phyloP scores from a whole-genome alignment of 2,797 vertebrate genomes.

The Peromyscus attwateri region DNA sequence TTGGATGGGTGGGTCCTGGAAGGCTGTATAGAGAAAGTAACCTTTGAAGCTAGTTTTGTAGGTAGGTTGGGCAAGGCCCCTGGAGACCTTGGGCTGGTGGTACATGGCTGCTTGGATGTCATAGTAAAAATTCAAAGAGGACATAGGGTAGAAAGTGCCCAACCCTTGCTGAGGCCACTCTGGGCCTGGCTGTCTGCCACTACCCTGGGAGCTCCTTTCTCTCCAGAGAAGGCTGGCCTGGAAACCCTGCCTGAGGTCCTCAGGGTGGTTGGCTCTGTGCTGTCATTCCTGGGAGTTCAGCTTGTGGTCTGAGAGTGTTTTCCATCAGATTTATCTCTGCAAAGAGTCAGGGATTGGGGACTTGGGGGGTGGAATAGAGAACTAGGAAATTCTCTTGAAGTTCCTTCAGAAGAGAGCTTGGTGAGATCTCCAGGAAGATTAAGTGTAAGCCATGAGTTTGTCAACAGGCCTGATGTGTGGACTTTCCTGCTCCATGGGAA shows the following conservation, averaged over 20 bases:
- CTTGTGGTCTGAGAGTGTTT: slow-evolving; percentile 53
- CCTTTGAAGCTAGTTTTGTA: neutral
- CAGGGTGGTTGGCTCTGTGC: slow-evolving; percentile 56
- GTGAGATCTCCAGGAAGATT: slow-evolving; percentile 11
- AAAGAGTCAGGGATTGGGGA: neutral
- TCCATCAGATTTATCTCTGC: slow-evolving; percentile 65
- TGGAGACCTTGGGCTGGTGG: neutral
- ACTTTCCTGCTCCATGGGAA: neutral
- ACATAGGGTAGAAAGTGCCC: neutral
- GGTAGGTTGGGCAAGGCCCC: neutral
- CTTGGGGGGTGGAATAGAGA: slow-evolving; percentile 9
- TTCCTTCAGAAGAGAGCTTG: slow-evolving; percentile 12
- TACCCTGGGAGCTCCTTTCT: slow-evolving; percentile 15
- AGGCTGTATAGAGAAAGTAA: neutral
- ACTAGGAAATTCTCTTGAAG: slow-evolving; percentile 44
- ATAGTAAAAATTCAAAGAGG: slow-evolving; percentile 27
- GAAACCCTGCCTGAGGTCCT: slow-evolving; percentile 42
- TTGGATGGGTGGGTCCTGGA: neutral
- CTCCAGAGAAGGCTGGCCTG: slow-evolving; percentile 33
- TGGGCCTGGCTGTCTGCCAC: neutral
- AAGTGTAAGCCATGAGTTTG: neutral
- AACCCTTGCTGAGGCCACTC: slow-evolving; percentile 4
- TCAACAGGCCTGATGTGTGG: neutral
- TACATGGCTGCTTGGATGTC: slow-evolving; percentile 5
- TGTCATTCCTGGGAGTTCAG: slow-evolving; percentile 69